Percentiles rank a stretch among this genome's conserved stretches.
Conservation (phyloP, 2,113 vertebrate species). For the Platysternon megacephalum region DNA sequence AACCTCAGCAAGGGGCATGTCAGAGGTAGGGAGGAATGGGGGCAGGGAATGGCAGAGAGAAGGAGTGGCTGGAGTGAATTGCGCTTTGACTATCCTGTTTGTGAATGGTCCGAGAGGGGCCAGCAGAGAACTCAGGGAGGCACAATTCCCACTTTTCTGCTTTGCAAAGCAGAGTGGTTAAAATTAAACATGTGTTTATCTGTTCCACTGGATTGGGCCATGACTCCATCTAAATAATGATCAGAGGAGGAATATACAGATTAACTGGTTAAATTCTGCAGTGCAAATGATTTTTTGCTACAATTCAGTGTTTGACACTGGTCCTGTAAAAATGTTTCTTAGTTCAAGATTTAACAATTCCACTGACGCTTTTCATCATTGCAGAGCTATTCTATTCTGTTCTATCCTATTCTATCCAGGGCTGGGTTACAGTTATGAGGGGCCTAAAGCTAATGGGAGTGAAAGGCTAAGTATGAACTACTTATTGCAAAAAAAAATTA, state of each 20-base stretch:
- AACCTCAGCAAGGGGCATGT: background rate
- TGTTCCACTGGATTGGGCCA: background rate
- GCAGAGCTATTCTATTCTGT: background rate
- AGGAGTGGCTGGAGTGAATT: background rate
- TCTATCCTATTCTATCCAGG: background rate
- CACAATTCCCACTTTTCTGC: background rate
- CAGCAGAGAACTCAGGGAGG: background rate
- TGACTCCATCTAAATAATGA: background rate
- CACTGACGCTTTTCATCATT: background rate
- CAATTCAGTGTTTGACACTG: background rate
- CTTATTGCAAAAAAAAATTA: too few relatives aligned
- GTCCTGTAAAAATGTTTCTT: rapidly evolving
- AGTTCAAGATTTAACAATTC: background rate
- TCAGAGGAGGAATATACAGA: background rate
- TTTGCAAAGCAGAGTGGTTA: background rate
- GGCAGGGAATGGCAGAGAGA: background rate
- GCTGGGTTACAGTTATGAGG: too few relatives aligned
- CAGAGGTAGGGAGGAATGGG: background rate
- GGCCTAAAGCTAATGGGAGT: too few relatives aligned
- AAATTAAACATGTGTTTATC: rapidly evolving
- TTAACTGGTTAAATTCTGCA: background rate
- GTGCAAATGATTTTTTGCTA: background rate
- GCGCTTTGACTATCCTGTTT: background rate
- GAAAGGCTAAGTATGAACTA: too few relatives aligned
- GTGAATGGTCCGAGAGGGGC: background rate